phyloP scores from a whole-genome alignment of 2,888 invertebrate genomes.

The Rutpela maculata region DNA sequence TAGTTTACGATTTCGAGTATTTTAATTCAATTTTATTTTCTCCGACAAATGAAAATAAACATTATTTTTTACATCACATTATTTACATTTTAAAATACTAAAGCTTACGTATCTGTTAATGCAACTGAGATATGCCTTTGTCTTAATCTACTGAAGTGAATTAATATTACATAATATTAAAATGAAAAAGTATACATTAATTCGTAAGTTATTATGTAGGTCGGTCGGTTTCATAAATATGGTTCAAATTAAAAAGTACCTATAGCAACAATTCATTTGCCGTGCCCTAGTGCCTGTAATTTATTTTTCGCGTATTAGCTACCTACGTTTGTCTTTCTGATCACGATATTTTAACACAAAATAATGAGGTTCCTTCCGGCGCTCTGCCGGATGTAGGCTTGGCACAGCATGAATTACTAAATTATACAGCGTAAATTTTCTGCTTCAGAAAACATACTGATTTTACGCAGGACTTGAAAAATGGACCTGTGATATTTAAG shows the following conservation, averaged over 20 bases:
- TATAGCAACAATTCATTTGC: not conserved
- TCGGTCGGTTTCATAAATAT: constrained; percentile 3
- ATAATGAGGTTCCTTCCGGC: constrained; percentile 48
- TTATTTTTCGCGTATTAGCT: constrained; percentile 21
- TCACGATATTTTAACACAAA: constrained; percentile 23
- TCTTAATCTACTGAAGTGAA: not conserved
- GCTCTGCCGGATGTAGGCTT: constrained; percentile 52
- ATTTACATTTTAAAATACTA: no score
- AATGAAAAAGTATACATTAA: not conserved
- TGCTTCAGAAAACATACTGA: constrained; percentile 26
- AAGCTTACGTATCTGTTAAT: not conserved
- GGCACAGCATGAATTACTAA: constrained; percentile 44
- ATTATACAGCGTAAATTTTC: constrained; percentile 40
- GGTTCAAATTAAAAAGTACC: not conserved
- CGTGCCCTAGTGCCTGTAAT: not conserved
- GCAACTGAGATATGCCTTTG: not conserved
- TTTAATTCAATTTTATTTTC: no score
- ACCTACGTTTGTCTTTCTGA: constrained; percentile 23
- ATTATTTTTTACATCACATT: no score
- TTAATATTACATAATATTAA: not conserved
- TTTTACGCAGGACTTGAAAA: constrained; percentile 14
- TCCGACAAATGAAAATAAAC: no score
- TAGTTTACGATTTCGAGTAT: no score
- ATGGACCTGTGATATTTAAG: not conserved
- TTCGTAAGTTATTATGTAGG: not conserved